Base-by-base conservation (phyloP, 1,140 invertebrate species). In the Laupala kohalensis region DNA sequence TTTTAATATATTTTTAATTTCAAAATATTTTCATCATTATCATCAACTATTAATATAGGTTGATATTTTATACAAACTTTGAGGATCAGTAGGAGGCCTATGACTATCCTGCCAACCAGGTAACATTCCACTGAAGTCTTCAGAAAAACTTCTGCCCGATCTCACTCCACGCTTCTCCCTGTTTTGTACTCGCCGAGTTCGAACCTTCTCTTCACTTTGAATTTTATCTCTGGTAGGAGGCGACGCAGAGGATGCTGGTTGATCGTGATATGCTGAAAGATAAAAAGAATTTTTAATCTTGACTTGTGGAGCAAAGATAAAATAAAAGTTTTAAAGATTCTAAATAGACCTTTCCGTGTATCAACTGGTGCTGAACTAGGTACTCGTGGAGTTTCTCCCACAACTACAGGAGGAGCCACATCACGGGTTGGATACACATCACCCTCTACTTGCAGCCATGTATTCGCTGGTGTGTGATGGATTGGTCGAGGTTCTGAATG, bases 211-310 rank as follows among this genome's bases (percentile, higher is more conserved):
- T 75, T 90, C 89, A 30, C 85, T 85, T 68, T 87, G 84, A 71
- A 90, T 84, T 80, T 90, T 91, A 80, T 90, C 89, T 71, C 88
- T 80, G 6, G 88, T 90, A 63, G 89, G 89, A 5, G 89, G 89
- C 5, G 88, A 90, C 4, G 88, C 88, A 68, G 88, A 89, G 69
- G 87, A 90, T 23, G 88, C 86, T 69, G 86, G 86, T 77, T 88
- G 86, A 76, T 88, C 86, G 26, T 81, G 84, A 77, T 87, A 87
- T 65, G 82, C 83, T 84, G 78, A 24, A 64, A 80, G 75, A 53
- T n/a, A n/a, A n/a, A n/a, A n/a, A n/a, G n/a, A n/a, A n/a, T n/a
- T n/a, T n/a, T n/a, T n/a, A n/a, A n/a, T n/a, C n/a, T n/a, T n/a
- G n/a, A n/a, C n/a, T n/a, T n/a, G n/a, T n/a, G n/a, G n/a, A n/a